A percentile compares a stretch with the other conserved stretches of the same genome.
These are phyloP conservation scores for Sebastes glaucus DNA, from an alignment of 2,797 vertebrate genomes.

Conservation along the genomic window DNA sequence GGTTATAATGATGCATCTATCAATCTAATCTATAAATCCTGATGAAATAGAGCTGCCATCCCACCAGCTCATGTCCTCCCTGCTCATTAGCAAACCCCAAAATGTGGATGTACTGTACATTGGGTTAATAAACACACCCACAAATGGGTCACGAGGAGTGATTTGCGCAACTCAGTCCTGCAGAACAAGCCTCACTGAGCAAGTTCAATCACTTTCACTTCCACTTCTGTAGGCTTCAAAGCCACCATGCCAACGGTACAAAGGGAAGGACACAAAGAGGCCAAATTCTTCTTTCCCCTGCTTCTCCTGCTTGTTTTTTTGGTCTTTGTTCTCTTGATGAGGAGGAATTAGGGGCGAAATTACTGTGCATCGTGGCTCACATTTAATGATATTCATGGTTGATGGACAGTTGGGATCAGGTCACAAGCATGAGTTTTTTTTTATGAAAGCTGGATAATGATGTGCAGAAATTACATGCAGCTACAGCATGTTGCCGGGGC, in stretches of 20 bases:
- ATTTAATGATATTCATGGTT: slow-evolving; percentile 53
- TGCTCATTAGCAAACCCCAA: slow-evolving; percentile 63
- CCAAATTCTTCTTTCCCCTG: slow-evolving; percentile 44
- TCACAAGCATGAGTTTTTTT: slow-evolving; percentile 9
- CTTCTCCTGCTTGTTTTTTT: slow-evolving; percentile 35
- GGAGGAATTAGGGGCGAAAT: slow-evolving; percentile 79
- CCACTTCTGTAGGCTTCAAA: slow-evolving; percentile 79
- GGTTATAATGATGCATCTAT: neutral
- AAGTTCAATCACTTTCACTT: slow-evolving; percentile 81
- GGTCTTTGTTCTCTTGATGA: slow-evolving; percentile 72
- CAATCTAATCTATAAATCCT: neutral
- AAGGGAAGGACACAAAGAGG: slow-evolving; percentile 59
- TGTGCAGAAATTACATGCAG: neutral
- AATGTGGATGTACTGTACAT: slow-evolving; percentile 35
- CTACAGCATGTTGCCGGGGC: neutral
- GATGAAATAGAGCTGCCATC: neutral
- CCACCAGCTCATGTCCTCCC: neutral
- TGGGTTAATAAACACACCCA: slow-evolving; percentile 61
- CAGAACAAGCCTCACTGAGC: slow-evolving; percentile 83
- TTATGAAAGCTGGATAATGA: slow-evolving; percentile 24
- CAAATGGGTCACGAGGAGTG: slow-evolving; percentile 82
- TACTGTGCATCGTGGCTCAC: slow-evolving; percentile 80
- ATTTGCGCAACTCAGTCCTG: slow-evolving; percentile 76
- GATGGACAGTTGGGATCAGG: slow-evolving; percentile 29
- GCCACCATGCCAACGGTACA: slow-evolving; percentile 70